A percentile compares a stretch with the other conserved stretches of the same genome.
These are phyloP conservation scores for Sinella curviseta DNA, from an alignment of 1,140 invertebrate species.

Conservation along the genomic window DNA sequence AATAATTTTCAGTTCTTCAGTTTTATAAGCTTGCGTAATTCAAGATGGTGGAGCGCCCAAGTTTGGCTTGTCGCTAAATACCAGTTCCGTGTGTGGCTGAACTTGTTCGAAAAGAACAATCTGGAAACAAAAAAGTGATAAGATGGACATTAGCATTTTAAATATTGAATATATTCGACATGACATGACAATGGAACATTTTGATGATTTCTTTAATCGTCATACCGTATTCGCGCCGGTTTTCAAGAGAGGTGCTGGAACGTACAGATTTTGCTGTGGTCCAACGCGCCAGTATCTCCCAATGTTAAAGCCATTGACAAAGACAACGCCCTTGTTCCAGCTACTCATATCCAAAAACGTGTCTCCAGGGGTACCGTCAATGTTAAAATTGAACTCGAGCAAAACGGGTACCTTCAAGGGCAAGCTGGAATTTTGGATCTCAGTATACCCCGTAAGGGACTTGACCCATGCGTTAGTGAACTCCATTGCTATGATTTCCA, in stretches of 20 bases:
- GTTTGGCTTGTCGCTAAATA: conserved; percentile 47
- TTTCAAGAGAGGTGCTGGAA: conserved; percentile 62
- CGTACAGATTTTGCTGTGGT: conserved; percentile 62
- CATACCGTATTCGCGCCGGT: conserved; percentile 59
- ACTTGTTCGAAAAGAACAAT: conserved; percentile 52
- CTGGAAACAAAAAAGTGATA: conserved; percentile 46
- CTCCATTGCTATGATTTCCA: conserved; percentile 57
- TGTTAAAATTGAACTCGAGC: conserved; percentile 51
- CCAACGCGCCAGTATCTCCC: conserved; percentile 58
- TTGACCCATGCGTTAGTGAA: conserved; percentile 55
- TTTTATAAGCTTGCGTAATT: too few relatives aligned
- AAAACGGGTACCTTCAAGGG: conserved; percentile 50
- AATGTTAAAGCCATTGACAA: conserved; percentile 67
- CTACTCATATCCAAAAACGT: conserved; percentile 55
- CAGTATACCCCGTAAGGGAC: conserved; percentile 50
- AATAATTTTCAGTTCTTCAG: too few relatives aligned
- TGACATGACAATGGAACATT: neutral
- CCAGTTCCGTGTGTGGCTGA: conserved; percentile 42
- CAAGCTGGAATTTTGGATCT: conserved; percentile 32
- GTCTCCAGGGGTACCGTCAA: conserved; percentile 50
- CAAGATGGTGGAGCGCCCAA: too few relatives aligned
- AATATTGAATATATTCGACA: conserved; percentile 20
- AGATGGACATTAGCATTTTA: neutral
- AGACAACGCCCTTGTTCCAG: conserved; percentile 63
- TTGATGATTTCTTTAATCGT: neutral